These are phyloP conservation scores for rat (Rattus norvegicus) DNA, from an alignment of 2,113 vertebrate species.

Conservation along the genomic window DNA sequence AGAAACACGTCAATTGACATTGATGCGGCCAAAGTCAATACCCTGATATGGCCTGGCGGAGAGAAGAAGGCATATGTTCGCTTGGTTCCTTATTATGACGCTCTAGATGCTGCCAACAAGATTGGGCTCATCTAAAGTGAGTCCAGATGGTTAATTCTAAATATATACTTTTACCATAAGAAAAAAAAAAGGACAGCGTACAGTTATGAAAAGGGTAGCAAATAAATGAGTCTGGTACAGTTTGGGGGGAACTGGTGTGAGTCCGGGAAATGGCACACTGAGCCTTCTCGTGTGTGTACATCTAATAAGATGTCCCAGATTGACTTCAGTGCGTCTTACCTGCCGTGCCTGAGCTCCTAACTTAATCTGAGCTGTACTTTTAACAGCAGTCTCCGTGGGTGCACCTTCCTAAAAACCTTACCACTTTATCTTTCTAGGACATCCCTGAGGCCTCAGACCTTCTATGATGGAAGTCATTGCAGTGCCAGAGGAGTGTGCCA, in stretches of 20 bases:
- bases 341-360: not conserved
- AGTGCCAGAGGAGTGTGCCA: conserved; percentile 93
- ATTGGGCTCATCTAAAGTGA: too few relatives aligned
- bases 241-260: not conserved
- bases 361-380: not conserved
- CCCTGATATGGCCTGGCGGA: too few relatives aligned
- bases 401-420: not conserved
- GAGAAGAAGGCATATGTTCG: too few relatives aligned
- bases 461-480: conserved; percentile 91
- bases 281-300: not conserved
- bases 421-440: conserved; percentile 87
- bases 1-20: too few relatives aligned
- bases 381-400: not conserved
- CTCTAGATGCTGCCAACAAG: too few relatives aligned
- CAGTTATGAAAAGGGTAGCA: not conserved
- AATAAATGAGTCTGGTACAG: not conserved
- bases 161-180: too few relatives aligned
- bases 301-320: not conserved
- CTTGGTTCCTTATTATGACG: too few relatives aligned
- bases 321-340: not conserved
- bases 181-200: not conserved
- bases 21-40: too few relatives aligned
- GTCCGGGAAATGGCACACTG: not conserved
- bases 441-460: conserved; percentile 92
- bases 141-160: too few relatives aligned